Evolutionary conservation across 2,888 invertebrate genomes (phyloP).

Genomic region (Campoplex capitator): DNA sequence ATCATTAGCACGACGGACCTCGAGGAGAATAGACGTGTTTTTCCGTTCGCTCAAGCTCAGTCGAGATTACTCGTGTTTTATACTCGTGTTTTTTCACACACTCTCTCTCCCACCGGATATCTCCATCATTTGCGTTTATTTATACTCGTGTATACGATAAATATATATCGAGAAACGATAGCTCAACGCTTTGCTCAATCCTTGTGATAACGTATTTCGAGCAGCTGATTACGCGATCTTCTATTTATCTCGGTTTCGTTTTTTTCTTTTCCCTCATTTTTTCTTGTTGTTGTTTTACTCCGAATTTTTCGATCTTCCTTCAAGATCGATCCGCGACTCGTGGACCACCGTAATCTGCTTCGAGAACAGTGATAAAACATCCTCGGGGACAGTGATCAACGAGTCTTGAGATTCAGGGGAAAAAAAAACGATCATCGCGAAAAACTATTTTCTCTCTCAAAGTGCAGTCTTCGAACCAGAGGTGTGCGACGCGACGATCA

Average conservation of each 20-base stretch:
- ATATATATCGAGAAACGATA: not conserved
- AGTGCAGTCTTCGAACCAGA: not conserved
- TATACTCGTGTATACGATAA: not conserved
- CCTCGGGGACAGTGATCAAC: not conserved
- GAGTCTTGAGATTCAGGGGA: not conserved
- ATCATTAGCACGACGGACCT: conserved; percentile 84
- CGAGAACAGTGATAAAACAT: not conserved
- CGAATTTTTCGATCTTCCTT: not conserved
- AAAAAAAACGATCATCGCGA: not conserved
- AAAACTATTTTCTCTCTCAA: not conserved
- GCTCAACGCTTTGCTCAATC: conserved; percentile 31
- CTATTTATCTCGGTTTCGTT: not conserved
- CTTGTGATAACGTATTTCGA: conserved; percentile 9
- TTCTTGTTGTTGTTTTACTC: conserved; percentile 7
- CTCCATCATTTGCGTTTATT: not conserved
- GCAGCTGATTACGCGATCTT: not conserved
- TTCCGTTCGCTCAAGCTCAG: conserved; percentile 80
- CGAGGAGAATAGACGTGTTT: conserved; percentile 83
- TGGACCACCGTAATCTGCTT: not conserved
- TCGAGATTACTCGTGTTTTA: conserved; percentile 76
- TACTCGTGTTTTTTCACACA: conserved; percentile 55
- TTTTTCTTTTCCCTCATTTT: not conserved
- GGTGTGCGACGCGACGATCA: not conserved
- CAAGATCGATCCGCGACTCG: not conserved
- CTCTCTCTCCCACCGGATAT: conserved; percentile 29